Percentiles rank a stretch among this genome's conserved stretches.
Evolutionary conservation across 2,113 vertebrate species (phyloP).

Genomic region (Euleptes europaea): DNA sequence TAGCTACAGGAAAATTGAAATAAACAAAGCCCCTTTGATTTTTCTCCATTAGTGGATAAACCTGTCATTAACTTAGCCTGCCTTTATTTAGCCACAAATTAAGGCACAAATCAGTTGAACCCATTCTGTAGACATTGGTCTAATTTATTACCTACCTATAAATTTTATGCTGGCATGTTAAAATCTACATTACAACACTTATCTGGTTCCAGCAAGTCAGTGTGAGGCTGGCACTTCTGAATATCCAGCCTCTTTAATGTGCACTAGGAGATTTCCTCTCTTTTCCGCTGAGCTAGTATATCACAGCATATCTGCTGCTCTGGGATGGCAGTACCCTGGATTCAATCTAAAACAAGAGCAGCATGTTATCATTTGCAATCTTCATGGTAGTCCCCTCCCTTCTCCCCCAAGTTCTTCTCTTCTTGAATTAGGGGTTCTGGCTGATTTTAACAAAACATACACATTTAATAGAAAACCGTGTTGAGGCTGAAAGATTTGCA

Average conservation of each 20-base stretch:
- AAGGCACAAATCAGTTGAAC: not conserved
- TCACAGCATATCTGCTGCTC: constrained; percentile 3
- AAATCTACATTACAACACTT: constrained; percentile 29
- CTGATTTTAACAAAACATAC: not conserved
- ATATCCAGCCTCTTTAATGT: constrained; percentile 3
- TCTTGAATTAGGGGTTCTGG: not conserved
- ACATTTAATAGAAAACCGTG: not conserved
- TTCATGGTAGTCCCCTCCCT: not conserved
- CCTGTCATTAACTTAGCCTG: constrained; percentile 12
- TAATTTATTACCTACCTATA: constrained; percentile 32
- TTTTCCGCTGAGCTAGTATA: not conserved
- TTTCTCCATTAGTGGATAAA: not conserved
- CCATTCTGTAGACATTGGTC: not conserved
- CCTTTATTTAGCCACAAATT: constrained; percentile 19
- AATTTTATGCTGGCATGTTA: constrained; percentile 30
- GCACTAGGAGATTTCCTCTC: not conserved
- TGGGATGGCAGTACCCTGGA: not conserved
- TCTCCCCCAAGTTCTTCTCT: not conserved
- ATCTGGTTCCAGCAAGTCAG: constrained; percentile 24
- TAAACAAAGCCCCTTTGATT: constrained; percentile 21
- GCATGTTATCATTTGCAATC: constrained; percentile 12
- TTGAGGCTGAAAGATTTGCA: fast-evolving
- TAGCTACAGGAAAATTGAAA: constrained; percentile 15
- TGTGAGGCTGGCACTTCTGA: constrained; percentile 10
- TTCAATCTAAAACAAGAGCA: constrained; percentile 27